Evolutionary conservation across 2,113 vertebrate genomes (phyloP).

Genomic region (Cygnus buccinator): DNA sequence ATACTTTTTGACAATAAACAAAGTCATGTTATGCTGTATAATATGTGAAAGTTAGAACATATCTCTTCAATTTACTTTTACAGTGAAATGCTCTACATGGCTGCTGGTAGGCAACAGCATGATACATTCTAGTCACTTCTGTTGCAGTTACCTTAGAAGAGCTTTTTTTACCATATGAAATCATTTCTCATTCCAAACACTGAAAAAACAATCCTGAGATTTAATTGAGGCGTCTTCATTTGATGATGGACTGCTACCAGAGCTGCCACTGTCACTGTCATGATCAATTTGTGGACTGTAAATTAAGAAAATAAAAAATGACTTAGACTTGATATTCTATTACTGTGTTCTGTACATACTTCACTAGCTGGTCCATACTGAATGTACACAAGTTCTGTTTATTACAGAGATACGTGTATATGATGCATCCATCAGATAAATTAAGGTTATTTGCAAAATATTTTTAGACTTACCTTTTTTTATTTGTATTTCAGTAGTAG

Average conservation of each 20-base stretch:
- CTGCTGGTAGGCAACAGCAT: not conserved
- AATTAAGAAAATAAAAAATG: not conserved
- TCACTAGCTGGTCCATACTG: not conserved
- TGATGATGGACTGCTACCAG: not conserved
- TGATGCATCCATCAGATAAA: not conserved
- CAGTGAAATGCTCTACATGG: not conserved
- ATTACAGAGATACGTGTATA: not conserved
- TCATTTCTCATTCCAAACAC: not conserved
- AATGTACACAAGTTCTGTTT: not conserved
- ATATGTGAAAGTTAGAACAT: not conserved
- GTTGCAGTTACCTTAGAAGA: not conserved
- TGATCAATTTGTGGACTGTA: not conserved
- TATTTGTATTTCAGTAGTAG: not conserved
- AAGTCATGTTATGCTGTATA: not conserved
- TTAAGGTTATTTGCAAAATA: not conserved
- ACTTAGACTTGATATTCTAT: not conserved
- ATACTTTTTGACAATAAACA: not conserved
- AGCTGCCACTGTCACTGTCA: not conserved
- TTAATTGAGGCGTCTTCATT: not conserved
- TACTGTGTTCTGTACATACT: not conserved
- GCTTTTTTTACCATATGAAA: not conserved
- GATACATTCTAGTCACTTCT: not conserved
- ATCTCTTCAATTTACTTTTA: not conserved
- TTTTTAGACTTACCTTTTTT: not conserved
- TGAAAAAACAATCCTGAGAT: not conserved